These are phyloP conservation scores for Bambusicola thoracicus DNA, from an alignment of 2,113 vertebrate genomes.

Conservation along the genomic window DNA sequence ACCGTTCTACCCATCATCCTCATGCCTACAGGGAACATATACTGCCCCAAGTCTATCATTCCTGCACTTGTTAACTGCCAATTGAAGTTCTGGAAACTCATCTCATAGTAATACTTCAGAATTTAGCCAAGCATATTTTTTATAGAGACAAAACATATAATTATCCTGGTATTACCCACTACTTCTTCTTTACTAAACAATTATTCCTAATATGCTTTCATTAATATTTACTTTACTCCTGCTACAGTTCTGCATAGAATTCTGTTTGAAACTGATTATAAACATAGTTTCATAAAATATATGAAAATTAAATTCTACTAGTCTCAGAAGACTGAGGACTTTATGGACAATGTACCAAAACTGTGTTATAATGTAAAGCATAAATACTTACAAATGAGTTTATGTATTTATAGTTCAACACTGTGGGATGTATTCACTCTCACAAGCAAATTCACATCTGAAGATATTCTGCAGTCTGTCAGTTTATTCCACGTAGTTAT, in stretches of 20 bases:
- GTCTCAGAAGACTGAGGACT: slow-evolving; percentile 20
- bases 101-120: neutral
- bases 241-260: neutral
- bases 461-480: neutral
- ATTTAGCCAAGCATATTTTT: neutral
- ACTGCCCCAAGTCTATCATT: neutral
- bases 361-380: neutral
- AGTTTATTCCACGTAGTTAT: neutral
- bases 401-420: neutral
- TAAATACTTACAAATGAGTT: slow-evolving; percentile 17
- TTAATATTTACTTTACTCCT: slow-evolving; percentile 9
- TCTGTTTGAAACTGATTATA: neutral
- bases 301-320: slow-evolving; percentile 6
- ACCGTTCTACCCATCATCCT: neutral
- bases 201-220: neutral
- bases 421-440: neutral
- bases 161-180: neutral
- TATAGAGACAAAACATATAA: neutral
- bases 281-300: slow-evolving; percentile 3
- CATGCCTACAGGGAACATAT: neutral
- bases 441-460: neutral
- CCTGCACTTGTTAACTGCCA: neutral
- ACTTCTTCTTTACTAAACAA: slow-evolving; percentile 8
- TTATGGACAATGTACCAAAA: slow-evolving; percentile 11
- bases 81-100: neutral